phyloP scores from a whole-genome alignment of 2,888 invertebrate species.

The Abscondita cerata region DNA sequence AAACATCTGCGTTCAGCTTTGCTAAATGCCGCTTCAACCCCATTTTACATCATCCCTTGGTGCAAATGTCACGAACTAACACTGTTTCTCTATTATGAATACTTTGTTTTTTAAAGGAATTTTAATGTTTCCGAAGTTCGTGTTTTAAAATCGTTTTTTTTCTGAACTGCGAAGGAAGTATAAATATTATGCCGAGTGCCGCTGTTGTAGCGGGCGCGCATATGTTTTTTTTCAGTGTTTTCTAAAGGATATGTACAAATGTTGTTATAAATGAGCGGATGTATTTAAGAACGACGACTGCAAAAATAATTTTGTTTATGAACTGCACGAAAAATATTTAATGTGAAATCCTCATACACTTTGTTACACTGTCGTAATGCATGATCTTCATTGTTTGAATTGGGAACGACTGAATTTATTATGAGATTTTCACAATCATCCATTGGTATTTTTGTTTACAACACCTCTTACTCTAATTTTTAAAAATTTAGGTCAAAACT shows the following conservation, averaged over 20 bases:
- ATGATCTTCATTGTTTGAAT: too few relatives aligned
- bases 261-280: conserved; percentile 21
- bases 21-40: conserved; percentile 30
- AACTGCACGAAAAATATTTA: too few relatives aligned
- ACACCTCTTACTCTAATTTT: too few relatives aligned
- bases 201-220: conserved; percentile 8
- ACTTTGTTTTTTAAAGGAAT: conserved; percentile 37
- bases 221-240: conserved; percentile 30
- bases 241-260: conserved; percentile 16
- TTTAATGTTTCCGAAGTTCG: conserved; percentile 37
- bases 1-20: conserved; percentile 29
- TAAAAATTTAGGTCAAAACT: too few relatives aligned
- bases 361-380: too few relatives aligned
- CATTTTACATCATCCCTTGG: conserved; percentile 25
- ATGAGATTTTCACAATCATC: too few relatives aligned
- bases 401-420: too few relatives aligned
- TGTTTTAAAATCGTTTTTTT: conserved; percentile 35
- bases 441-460: too few relatives aligned
- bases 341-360: too few relatives aligned
- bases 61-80: conserved; percentile 36
- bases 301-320: conserved; percentile 17
- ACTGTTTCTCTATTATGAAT: conserved; percentile 30
- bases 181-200: conserved; percentile 39
- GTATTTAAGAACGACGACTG: conserved; percentile 15
- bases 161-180: conserved; percentile 36